Percentiles rank a stretch among this genome's conserved stretches.
phyloP scores from a whole-genome alignment of 2,888 invertebrate genomes.

The Catocala sponsa region DNA sequence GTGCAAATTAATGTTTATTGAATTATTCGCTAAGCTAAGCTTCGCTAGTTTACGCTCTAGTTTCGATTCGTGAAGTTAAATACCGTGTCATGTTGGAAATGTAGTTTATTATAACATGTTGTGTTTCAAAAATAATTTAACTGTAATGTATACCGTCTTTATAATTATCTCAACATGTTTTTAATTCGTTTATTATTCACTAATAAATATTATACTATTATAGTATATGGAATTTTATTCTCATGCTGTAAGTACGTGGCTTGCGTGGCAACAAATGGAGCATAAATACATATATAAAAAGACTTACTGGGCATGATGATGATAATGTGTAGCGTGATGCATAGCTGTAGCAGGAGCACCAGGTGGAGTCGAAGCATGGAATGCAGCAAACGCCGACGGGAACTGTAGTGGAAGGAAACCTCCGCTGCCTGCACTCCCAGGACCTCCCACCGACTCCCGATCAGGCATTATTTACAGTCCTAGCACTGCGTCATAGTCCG shows the following conservation, averaged over 20 bases:
- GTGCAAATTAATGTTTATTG: constrained; percentile 45
- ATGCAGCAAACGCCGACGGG: constrained; percentile 88
- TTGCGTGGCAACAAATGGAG: constrained; percentile 6
- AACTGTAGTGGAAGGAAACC: constrained; percentile 88
- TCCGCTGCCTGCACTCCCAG: constrained; percentile 86
- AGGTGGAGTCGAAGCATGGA: constrained; percentile 89
- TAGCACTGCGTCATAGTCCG: constrained; percentile 68
- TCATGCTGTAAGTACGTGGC: too few species aligned
- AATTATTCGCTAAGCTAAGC: constrained; percentile 5
- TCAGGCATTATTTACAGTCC: constrained; percentile 85
- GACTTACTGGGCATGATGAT: constrained; percentile 86
- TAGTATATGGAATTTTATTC: too few species aligned
- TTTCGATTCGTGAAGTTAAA: constrained; percentile 18
- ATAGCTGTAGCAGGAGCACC: constrained; percentile 88
- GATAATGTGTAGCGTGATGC: constrained; percentile 88
- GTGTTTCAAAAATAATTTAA: too few species aligned
- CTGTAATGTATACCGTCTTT: too few species aligned
- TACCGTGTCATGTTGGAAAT: constrained; percentile 9
- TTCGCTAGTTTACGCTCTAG: constrained; percentile 8
- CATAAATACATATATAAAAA: constrained; percentile 1
- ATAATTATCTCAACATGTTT: too few species aligned
- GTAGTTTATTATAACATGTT: background rate
- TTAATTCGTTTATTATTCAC: too few species aligned
- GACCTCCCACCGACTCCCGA: constrained; percentile 86
- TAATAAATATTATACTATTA: too few species aligned